phyloP scores from a whole-genome alignment of 1,140 invertebrate species.

The Anadara kagoshimensis region DNA sequence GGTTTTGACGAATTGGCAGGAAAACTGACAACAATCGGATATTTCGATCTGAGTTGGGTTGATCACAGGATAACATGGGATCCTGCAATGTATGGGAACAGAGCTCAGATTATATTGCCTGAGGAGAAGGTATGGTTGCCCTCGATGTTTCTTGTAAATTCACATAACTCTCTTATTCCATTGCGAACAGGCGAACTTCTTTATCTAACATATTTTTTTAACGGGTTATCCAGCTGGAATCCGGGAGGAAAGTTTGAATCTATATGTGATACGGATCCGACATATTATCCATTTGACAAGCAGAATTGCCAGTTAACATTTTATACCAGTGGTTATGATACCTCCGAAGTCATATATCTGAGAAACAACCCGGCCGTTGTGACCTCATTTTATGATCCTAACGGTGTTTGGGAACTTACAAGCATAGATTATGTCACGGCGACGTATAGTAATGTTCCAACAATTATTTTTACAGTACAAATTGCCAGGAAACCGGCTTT shows the following conservation, averaged over 20 bases:
- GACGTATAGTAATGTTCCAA: neutral
- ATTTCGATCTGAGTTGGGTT: too few species aligned
- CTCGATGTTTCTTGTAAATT: too few species aligned
- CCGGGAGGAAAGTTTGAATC: constrained; percentile 65
- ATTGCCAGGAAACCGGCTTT: constrained; percentile 39
- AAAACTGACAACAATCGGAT: too few species aligned
- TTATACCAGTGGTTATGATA: constrained; percentile 48
- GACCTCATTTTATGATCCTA: constrained; percentile 5
- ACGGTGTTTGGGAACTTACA: constrained; percentile 23
- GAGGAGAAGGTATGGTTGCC: too few species aligned
- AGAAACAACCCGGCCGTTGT: neutral
- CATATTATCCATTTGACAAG: constrained; percentile 83
- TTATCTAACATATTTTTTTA: too few species aligned
- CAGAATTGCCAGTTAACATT: constrained; percentile 79
- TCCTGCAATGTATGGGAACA: too few species aligned
- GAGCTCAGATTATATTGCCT: too few species aligned
- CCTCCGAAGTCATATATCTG: constrained; percentile 26
- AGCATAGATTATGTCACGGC: neutral
- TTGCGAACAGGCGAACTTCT: too few species aligned
- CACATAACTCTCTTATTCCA: too few species aligned
- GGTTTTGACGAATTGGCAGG: too few species aligned
- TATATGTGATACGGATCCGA: constrained; percentile 93
- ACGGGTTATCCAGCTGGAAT: constrained; percentile 21
- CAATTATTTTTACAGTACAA: constrained; percentile 10
- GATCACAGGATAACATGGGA: too few species aligned